These are phyloP conservation scores for Vultur gryphus DNA, from an alignment of 2,797 vertebrate species.

Conservation along the genomic window DNA sequence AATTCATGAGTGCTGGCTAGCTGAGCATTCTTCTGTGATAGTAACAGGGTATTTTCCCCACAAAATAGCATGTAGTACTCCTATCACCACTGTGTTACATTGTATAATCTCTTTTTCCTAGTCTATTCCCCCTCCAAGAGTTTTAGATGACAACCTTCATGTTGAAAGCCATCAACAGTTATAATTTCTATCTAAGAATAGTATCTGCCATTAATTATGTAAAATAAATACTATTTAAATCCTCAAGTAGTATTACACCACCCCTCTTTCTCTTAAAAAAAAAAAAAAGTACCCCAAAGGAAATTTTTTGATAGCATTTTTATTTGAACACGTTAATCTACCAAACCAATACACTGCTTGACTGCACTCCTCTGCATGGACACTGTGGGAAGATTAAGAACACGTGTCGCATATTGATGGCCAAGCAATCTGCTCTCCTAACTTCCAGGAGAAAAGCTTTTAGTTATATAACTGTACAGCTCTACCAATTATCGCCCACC, in stretches of 20 bases:
- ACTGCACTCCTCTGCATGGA: slow-evolving; percentile 48
- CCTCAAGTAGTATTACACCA: neutral
- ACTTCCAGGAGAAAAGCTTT: slow-evolving; percentile 29
- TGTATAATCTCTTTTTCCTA: neutral
- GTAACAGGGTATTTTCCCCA: neutral
- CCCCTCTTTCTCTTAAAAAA: neutral
- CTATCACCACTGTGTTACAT: neutral
- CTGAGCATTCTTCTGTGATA: neutral
- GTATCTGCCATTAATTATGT: neutral
- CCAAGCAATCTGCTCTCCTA: slow-evolving; percentile 47
- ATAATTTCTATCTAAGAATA: neutral
- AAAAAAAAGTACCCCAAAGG: neutral
- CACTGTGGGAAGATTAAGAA: slow-evolving; percentile 53
- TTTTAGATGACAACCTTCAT: neutral
- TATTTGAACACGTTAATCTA: neutral
- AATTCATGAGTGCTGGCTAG: neutral
- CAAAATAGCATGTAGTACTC: neutral
- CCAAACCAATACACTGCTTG: neutral
- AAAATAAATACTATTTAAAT: slow-evolving; percentile 21
- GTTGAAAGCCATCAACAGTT: neutral
- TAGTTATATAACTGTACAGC: slow-evolving; percentile 47
- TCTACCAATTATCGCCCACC: slow-evolving; percentile 50
- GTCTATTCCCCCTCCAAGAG: neutral
- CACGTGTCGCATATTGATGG: slow-evolving; percentile 17
- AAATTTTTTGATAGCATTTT: neutral